phyloP scores from a whole-genome alignment of 2,113 vertebrate species.

The Xiphophorus maculatus region DNA sequence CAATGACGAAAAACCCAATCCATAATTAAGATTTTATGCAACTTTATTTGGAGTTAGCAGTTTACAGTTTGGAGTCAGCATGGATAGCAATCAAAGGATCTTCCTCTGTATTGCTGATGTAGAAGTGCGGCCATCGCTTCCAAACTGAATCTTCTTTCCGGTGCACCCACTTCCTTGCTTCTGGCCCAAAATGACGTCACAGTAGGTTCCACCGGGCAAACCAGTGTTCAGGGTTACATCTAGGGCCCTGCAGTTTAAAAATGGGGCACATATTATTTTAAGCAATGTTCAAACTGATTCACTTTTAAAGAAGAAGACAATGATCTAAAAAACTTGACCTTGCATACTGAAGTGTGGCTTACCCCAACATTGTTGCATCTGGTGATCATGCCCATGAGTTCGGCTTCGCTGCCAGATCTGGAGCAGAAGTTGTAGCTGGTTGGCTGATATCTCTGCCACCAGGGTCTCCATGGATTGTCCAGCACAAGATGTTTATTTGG shows the following conservation, averaged over 20 bases:
- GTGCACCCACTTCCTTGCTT: slow-evolving; percentile 82
- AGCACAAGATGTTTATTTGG: slow-evolving; percentile 87
- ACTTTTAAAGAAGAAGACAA: background rate
- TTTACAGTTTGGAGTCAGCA: slow-evolving; percentile 79
- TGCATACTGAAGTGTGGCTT: slow-evolving; percentile 54
- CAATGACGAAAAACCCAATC: background rate
- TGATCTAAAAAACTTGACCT: too few relatives aligned
- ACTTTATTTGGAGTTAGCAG: slow-evolving; percentile 14
- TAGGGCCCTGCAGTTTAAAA: slow-evolving; percentile 78
- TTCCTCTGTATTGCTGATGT: slow-evolving; percentile 84
- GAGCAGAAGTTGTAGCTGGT: slow-evolving; percentile 91
- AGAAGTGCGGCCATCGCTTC: slow-evolving; percentile 83
- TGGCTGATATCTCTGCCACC: slow-evolving; percentile 96
- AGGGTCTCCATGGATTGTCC: slow-evolving; percentile 81
- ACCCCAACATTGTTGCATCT: slow-evolving; percentile 94
- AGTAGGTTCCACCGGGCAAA: slow-evolving; percentile 89
- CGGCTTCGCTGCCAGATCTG: slow-evolving; percentile 89
- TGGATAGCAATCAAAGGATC: slow-evolving; percentile 92
- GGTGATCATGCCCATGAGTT: slow-evolving; percentile 91
- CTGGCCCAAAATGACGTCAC: slow-evolving; percentile 91
- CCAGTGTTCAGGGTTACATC: slow-evolving; percentile 83
- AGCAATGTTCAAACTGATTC: background rate
- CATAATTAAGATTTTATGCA: background rate
- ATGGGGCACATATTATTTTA: background rate
- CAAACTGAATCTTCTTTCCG: slow-evolving; percentile 83